phyloP scores from a whole-genome alignment of 1,140 invertebrate species.

The Zaprionus davidi region DNA sequence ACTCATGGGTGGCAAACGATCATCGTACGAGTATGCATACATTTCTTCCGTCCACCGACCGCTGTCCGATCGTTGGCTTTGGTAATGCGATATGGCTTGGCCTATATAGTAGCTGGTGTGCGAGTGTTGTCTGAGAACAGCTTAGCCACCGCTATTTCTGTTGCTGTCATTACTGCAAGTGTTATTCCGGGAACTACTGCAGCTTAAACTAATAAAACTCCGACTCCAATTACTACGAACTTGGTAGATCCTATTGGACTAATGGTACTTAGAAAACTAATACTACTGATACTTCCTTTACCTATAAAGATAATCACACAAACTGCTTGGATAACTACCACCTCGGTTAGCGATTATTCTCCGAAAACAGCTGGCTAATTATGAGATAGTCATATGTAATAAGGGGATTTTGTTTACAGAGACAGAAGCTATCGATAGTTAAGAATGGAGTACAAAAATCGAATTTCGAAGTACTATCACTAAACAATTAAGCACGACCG shows the following conservation, averaged over 20 bases:
- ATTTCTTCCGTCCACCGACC: not conserved
- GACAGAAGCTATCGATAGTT: too few relatives aligned
- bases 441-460: too few relatives aligned
- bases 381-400: not conserved
- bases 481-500: too few relatives aligned
- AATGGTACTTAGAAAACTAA: not conserved
- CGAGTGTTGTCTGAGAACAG: constrained; percentile 1
- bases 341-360: not conserved
- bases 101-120: constrained; percentile 46
- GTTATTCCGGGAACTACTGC: constrained; percentile 2
- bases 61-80: constrained; percentile 16
- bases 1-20: constrained; percentile 4
- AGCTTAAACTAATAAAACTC: not conserved
- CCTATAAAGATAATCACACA: not conserved
- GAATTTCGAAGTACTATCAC: too few relatives aligned
- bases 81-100: constrained; percentile 39
- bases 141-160: not conserved
- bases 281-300: not conserved
- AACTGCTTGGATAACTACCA: not conserved
- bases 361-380: not conserved
- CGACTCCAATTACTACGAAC: not conserved
- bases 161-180: constrained; percentile 1
- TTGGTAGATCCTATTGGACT: too few relatives aligned
- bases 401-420: not conserved
- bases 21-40: not conserved